Base-by-base conservation (phyloP, 2,113 vertebrate genomes). In the Dascyllus trimaculatus region DNA sequence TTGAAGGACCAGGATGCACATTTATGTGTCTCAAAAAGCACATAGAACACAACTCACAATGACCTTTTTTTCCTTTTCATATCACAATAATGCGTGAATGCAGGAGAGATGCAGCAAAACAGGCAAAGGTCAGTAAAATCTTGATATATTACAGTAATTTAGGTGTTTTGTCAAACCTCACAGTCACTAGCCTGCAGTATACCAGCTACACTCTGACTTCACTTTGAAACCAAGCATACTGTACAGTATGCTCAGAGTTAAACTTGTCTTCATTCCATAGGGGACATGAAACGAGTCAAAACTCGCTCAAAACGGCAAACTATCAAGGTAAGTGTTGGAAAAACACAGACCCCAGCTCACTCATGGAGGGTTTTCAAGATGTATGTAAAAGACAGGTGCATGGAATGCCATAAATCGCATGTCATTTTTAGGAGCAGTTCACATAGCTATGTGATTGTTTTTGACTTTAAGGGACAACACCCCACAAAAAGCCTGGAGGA, bases 401-500 rank as follows among this genome's bases (percentile, higher is more conserved):
- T 45, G 3, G 4, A 58, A 4, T 1, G 6, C 32, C 22, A 1
- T 78, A 51, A 73, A 51, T 79, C 53, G 64, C 32, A 1, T 45
- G 40, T 64, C 45, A 25, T 19, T 45, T 26, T 24, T 1, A 61
- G 19, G 26, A 70, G 43, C 21, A 53, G 2, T 71, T 64, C 2
- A 25, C 58, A 26, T 48, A 48, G 54, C 3, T 3, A 13, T 0
- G 73, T 4, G 8, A 8, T 43, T 68, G 17, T 25, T 40, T 35
- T 71, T 78, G 21, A 4, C 14, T 91, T 89, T 18, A 88, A 96
- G 96, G 89, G 56, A 75, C 95, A 93, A 80, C 72, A 60, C 49
- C 64, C 86, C 0, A 32, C 73, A 0, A 95, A 90, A 75, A 94
- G 94, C 82, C 77, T 96, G 63, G 96, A 97, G 87, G 96, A 97